Percentiles rank a stretch among this genome's conserved stretches.
phyloP scores from a whole-genome alignment of 2,888 invertebrate genomes.

The Lithophane semibrunnea region DNA sequence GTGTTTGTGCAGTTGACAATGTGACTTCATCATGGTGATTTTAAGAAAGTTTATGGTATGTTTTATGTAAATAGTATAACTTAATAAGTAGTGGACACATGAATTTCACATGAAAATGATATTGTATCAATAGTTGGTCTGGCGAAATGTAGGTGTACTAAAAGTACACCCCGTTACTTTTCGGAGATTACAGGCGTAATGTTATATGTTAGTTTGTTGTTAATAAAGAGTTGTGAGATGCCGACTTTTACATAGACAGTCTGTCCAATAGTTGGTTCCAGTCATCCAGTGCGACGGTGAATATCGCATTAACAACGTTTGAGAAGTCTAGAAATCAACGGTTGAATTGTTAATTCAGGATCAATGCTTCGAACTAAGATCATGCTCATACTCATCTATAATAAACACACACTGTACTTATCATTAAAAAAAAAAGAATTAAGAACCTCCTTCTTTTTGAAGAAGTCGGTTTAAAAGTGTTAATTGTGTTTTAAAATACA shows the following conservation, averaged over 20 bases:
- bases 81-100: not conserved
- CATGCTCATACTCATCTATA: not conserved
- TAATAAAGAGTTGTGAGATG: not conserved
- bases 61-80: slow-evolving; percentile 45
- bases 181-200: no score
- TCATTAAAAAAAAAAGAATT: not conserved
- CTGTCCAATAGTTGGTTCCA: not conserved
- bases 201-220: not conserved
- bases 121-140: not conserved
- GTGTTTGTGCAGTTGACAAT: slow-evolving; percentile 70
- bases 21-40: slow-evolving; percentile 84
- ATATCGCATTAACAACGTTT: not conserved
- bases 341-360: not conserved
- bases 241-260: no score
- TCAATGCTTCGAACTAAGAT: not conserved
- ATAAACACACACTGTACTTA: not conserved
- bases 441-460: no score
- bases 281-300: not conserved
- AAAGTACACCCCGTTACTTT: no score
- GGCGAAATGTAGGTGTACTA: no score
- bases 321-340: not conserved
- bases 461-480: not conserved
- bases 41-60: slow-evolving; percentile 84
- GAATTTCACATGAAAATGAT: not conserved
- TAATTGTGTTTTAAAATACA: not conserved